These are phyloP conservation scores for Gandaritis pyraliata DNA, from an alignment of 2,888 invertebrate genomes.

Conservation along the genomic window DNA sequence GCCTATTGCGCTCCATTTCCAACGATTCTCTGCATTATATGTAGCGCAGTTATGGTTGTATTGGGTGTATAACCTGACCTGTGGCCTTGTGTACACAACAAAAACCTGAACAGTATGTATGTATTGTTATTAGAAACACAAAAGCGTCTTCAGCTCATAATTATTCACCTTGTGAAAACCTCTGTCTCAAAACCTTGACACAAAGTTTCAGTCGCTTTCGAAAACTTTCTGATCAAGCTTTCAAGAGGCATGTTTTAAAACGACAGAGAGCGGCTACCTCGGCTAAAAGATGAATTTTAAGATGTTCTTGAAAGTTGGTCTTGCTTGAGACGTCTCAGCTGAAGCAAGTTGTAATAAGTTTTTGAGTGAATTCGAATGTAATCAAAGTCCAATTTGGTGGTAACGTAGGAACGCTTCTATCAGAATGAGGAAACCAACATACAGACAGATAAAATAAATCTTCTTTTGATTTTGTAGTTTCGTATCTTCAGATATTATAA, in stretches of 20 bases:
- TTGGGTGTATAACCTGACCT: no score
- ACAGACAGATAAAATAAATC: no score
- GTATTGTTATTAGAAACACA: constrained; percentile 9
- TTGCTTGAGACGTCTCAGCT: neutral
- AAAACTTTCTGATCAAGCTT: constrained; percentile 41
- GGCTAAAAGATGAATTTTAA: constrained; percentile 19
- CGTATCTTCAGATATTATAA: no score
- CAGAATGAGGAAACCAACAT: neutral
- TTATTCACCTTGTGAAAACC: constrained; percentile 14
- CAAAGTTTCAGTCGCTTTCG: constrained; percentile 28
- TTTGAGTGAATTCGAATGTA: constrained; percentile 14
- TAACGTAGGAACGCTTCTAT: neutral
- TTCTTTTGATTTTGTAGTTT: no score
- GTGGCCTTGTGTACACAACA: no score
- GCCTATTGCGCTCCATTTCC: no score
- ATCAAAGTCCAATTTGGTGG: constrained; percentile 15
- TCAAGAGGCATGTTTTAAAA: constrained; percentile 31
- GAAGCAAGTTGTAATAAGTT: constrained; percentile 20
- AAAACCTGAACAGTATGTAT: no score
- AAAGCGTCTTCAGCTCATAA: constrained; percentile 26
- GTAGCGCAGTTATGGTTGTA: no score
- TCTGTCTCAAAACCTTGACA: constrained; percentile 28
- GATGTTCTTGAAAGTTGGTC: constrained; percentile 5
- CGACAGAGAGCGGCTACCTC: constrained; percentile 10
- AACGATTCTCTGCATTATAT: no score